phyloP scores from a whole-genome alignment of 2,113 vertebrate species.

The Pteruthius melanotis region DNA sequence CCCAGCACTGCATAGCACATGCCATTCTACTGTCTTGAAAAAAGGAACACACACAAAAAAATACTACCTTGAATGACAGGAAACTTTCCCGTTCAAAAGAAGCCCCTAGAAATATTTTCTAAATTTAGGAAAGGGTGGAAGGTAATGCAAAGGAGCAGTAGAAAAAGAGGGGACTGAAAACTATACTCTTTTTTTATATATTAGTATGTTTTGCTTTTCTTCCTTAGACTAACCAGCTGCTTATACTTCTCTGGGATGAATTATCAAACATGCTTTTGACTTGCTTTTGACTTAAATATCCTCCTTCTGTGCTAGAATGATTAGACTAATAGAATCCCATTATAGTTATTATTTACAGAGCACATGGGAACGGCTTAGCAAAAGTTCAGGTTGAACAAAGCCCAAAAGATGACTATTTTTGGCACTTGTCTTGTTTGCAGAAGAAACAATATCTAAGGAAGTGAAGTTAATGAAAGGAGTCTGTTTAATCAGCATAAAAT shows the following conservation, averaged over 20 bases:
- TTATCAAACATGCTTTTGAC: neutral
- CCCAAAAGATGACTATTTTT: slow-evolving; percentile 46
- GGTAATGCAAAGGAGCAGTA: fast-evolving
- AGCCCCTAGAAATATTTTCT: neutral
- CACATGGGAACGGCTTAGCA: slow-evolving; percentile 40
- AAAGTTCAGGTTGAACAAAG: slow-evolving; percentile 45
- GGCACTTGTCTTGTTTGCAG: slow-evolving; percentile 24
- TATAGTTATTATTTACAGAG: slow-evolving; percentile 53
- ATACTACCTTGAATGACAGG: neutral
- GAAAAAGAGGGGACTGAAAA: neutral
- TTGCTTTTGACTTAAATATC: neutral
- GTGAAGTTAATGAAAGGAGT: slow-evolving; percentile 50
- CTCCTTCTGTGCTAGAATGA: neutral
- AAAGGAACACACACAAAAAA: neutral
- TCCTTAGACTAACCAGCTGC: neutral
- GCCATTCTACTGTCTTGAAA: neutral
- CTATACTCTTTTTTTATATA: fast-evolving
- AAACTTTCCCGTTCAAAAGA: neutral
- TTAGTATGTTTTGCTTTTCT: neutral
- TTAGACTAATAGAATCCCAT: slow-evolving; percentile 34
- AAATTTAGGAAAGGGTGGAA: neutral
- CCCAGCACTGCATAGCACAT: neutral
- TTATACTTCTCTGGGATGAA: neutral
- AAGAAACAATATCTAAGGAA: slow-evolving; percentile 62
- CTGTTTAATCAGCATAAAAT: slow-evolving; percentile 61